Evolutionary conservation across 2,888 invertebrate genomes (phyloP).

Genomic region (Drosophila differens): DNA sequence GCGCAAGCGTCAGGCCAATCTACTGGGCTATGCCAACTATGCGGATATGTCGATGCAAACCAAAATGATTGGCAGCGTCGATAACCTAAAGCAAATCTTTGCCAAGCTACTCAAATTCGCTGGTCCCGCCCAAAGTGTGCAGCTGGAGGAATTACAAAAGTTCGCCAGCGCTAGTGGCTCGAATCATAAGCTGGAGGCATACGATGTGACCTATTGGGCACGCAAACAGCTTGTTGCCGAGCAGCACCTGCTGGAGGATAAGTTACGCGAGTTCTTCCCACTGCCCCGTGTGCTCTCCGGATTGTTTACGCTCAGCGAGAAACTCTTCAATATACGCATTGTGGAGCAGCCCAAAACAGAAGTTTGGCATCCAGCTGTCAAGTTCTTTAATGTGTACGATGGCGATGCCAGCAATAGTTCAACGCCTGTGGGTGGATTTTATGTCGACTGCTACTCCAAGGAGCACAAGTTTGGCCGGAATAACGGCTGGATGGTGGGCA

Average conservation of each 20-base stretch:
- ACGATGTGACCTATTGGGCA: constrained; percentile 96
- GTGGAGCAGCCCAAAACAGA: constrained; percentile 88
- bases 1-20: constrained; percentile 90
- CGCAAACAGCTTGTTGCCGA: constrained; percentile 90
- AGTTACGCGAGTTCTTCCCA: constrained; percentile 93
- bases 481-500: constrained; percentile 92
- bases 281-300: constrained; percentile 92
- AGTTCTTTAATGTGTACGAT: constrained; percentile 93
- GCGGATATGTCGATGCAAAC: constrained; percentile 96
- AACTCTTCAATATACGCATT: constrained; percentile 92
- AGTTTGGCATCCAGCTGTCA: constrained; percentile 94
- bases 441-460: constrained; percentile 92
- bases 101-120: constrained; percentile 89
- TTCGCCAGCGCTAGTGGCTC: constrained; percentile 92
- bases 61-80: constrained; percentile 94
- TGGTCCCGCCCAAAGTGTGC: constrained; percentile 90
- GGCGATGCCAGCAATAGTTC: constrained; percentile 67
- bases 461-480: constrained; percentile 89
- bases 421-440: constrained; percentile 92
- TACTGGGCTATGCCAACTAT: constrained; percentile 92
- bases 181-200: constrained; percentile 89
- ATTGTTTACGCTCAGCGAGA: constrained; percentile 91
- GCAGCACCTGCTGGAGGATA: constrained; percentile 90
- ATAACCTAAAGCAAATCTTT: constrained; percentile 90
- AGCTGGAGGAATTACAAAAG: constrained; percentile 89